Evolutionary conservation across 2,113 vertebrate genomes (phyloP), one percentile per base, ranked within the genome.

Genomic region (Silurus glanis): DNA sequence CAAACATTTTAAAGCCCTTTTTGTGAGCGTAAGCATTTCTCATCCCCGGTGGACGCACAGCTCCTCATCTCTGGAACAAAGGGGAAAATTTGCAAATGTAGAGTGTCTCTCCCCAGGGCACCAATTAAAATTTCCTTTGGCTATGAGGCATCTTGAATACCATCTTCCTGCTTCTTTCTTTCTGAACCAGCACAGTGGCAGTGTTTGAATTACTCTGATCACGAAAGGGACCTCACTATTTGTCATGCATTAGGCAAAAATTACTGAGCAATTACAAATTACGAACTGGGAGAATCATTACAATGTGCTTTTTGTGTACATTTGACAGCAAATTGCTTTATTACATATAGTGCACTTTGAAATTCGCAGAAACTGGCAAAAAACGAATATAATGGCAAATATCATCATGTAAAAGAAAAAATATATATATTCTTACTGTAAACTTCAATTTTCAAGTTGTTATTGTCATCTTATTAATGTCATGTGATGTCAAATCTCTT

Each of bases 51-150:
- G 91, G 92, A 76, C 87, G 72, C 92, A 85, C 83, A 80, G 89
- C 91, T 88, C 89, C 86, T 93, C 87, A 87, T 89, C 87, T 92
- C 88, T 84, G 86, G 89, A 90, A 92, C 93, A 90, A 93, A 95
- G 91, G 90, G 89, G 89, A 90, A 90, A 89, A 92, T 94, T 91
- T 91, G 89, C 87, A 92, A 91, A 91, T 88, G 89, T 89, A 90
- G 89, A 87, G 81, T 61, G 71, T 82, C 90, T 88, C 56, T 91
- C 94, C 94, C 94, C 49, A 87, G 93, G 90, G 94, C 87, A 88
- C 93, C 93, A 95, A 95, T 95, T 95, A 95, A 94, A 94, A 93
- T 90, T 91, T 95, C 90, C 91, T 92, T 92, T 91, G 92, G 92
- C 92, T 90, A 92, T 93, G 90, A 89, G 90, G 89, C 82, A 87